phyloP scores from a whole-genome alignment of 2,888 invertebrate genomes.

The Taphrorychus bicolor region DNA sequence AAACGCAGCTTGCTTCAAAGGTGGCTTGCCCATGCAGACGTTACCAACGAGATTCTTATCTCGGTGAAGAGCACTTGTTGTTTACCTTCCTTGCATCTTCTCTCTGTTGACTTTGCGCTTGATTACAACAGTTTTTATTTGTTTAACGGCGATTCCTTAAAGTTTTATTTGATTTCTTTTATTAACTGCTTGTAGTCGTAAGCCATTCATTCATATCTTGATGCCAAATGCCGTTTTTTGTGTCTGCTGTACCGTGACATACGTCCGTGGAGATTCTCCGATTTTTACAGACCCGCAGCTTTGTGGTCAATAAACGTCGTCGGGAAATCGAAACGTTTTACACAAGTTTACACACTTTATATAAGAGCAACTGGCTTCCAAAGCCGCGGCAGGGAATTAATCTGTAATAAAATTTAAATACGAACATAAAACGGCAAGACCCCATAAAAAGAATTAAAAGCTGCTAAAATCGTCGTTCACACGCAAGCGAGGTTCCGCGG shows the following conservation, averaged over 20 bases:
- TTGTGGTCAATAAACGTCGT: too few species aligned
- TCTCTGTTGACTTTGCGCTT: constrained; percentile 18
- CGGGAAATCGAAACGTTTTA: neutral
- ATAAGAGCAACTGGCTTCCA: too few species aligned
- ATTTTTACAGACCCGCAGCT: too few species aligned
- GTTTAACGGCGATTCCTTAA: constrained; percentile 33
- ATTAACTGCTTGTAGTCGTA: constrained; percentile 11
- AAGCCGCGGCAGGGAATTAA: constrained; percentile 10
- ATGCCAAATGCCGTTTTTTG: neutral
- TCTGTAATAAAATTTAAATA: constrained; percentile 17
- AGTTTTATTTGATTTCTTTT: constrained; percentile 32
- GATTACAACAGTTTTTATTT: constrained; percentile 27
- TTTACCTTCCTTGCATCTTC: constrained; percentile 16
- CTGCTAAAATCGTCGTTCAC: constrained; percentile 30
- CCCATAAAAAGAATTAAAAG: constrained; percentile 23
- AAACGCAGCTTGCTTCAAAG: constrained; percentile 7
- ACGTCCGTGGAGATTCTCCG: too few species aligned
- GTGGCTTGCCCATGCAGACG: neutral
- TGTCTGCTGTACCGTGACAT: neutral
- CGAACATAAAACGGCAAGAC: constrained; percentile 20
- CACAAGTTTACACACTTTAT: neutral
- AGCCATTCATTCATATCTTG: constrained; percentile 27
- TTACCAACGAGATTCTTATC: constrained; percentile 16
- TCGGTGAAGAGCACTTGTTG: constrained; percentile 16
- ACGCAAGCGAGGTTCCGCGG: constrained; percentile 31